Base-by-base conservation (phyloP, 2,113 vertebrate species). In the Lophura nycthemera region DNA sequence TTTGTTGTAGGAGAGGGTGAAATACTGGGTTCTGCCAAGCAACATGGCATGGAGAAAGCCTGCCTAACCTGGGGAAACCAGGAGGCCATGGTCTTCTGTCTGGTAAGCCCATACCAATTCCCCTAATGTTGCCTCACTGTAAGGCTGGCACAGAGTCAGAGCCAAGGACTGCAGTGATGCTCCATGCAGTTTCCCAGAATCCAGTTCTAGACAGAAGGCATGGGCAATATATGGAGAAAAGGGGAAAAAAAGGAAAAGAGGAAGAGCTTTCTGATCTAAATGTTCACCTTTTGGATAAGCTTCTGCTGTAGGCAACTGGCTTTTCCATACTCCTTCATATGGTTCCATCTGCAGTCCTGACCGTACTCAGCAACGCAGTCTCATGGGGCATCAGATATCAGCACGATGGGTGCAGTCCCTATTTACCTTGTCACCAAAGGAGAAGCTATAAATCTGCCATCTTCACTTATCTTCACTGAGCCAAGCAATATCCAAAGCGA, bases 21-120 rank as follows among this genome's bases (percentile, higher is more conserved):
- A 95, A 92, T 71, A 30, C 40, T 70, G 20, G 18, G 16, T 42
- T 86, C 50, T 78, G 57, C 52, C 52, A 61, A 90, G 74, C 65
- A 89, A 7, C 21, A 15, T 36, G 47, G 30, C 8, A 4, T 1
- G 27, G 16, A 65, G 18, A 61, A 80, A 75, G 8, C 25, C 71
- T 63, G 5, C 32, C 59, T 69, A 32, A 36, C 32, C 21, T 4
- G 3, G 13, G 32, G 56, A 50, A 73, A 73, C 15, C 47, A 83
- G 42, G 10, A 65, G 19, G 6, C 20, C 1, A 0, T 1, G 0
- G 63, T 65, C 59, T 60, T 64, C 64, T 74, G 57, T 50, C 64
- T 77, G 45, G 76, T 80, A 73, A 77, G 29, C 19, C 32, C 66
- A 59, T 4, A 82, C 7, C 19, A 73, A 20, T 59, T 40, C 57